Evolutionary conservation across 1,140 invertebrate species (phyloP).

Genomic region (Cotesia glomerata): DNA sequence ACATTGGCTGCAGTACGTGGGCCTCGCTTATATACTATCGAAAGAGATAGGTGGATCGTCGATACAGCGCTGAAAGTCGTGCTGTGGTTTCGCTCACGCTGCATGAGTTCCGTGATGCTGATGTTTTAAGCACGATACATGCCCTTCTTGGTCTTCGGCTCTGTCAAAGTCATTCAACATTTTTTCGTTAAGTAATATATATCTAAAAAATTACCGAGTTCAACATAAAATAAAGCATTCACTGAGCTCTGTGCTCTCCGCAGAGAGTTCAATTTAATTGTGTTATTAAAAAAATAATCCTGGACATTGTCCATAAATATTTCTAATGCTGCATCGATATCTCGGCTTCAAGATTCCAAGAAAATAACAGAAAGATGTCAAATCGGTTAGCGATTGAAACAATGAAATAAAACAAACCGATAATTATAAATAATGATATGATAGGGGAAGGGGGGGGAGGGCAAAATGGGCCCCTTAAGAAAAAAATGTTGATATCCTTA

Average conservation of each 20-base stretch:
- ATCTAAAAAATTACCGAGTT: not conserved
- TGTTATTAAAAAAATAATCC: too few relatives aligned
- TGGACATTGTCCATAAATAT: too few relatives aligned
- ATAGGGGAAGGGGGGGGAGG: too few relatives aligned
- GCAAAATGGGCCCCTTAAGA: too few relatives aligned
- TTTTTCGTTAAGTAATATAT: not conserved
- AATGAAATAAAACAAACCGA: not conserved
- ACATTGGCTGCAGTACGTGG: constrained; percentile 44
- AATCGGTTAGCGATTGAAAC: too few relatives aligned
- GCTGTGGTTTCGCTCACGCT: constrained; percentile 52
- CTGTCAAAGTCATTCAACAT: constrained; percentile 16
- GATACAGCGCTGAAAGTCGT: constrained; percentile 47
- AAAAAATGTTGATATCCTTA: too few relatives aligned
- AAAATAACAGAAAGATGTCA: too few relatives aligned
- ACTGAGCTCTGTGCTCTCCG: too few relatives aligned
- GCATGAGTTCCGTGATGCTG: constrained; percentile 61
- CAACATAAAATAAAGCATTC: not conserved
- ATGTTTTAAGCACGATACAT: constrained; percentile 29
- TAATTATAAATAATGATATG: constrained; percentile 7
- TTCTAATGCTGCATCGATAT: too few relatives aligned
- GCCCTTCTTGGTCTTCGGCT: constrained; percentile 18
- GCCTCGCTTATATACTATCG: constrained; percentile 51
- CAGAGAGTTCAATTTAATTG: too few relatives aligned
- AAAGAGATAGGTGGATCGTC: constrained; percentile 54
- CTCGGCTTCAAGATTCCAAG: too few relatives aligned